Conservation (phyloP, 2,113 vertebrate genomes). For the Mohoua ochrocephala region DNA sequence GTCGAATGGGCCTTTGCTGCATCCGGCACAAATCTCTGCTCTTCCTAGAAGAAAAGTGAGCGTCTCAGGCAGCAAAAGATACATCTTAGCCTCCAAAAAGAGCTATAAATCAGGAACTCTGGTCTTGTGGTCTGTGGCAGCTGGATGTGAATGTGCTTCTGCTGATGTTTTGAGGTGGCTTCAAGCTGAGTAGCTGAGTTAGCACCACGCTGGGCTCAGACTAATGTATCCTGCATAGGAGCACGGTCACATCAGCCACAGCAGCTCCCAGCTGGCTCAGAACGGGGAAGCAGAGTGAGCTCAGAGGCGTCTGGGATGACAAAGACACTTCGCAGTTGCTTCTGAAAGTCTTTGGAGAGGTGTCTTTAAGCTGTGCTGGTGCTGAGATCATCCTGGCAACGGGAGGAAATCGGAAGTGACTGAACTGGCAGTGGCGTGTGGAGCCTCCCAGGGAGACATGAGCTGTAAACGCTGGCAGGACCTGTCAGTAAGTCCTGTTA, state of each 20-base stretch:
- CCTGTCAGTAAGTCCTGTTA: not conserved
- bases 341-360: not conserved
- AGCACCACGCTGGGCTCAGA: not conserved
- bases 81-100: not conserved
- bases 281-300: not conserved
- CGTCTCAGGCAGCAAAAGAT: not conserved
- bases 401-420: not conserved
- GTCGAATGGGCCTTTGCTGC: not conserved
- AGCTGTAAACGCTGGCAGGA: not conserved
- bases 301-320: not conserved
- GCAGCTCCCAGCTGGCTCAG: conserved; percentile 21
- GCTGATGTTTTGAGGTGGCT: not conserved
- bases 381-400: not conserved
- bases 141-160: not conserved
- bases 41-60: not conserved
- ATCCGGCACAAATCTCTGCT: not conserved
- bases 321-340: not conserved
- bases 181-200: conserved; percentile 8
- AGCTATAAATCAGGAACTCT: not conserved
- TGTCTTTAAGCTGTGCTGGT: not conserved
- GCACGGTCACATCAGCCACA: not conserved
- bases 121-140: not conserved
- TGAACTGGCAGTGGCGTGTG: not conserved
- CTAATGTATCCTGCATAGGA: not conserved
- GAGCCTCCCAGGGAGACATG: not conserved